Base-by-base conservation (phyloP, 2,797 vertebrate genomes). In the Chiroxiphia lanceolata region DNA sequence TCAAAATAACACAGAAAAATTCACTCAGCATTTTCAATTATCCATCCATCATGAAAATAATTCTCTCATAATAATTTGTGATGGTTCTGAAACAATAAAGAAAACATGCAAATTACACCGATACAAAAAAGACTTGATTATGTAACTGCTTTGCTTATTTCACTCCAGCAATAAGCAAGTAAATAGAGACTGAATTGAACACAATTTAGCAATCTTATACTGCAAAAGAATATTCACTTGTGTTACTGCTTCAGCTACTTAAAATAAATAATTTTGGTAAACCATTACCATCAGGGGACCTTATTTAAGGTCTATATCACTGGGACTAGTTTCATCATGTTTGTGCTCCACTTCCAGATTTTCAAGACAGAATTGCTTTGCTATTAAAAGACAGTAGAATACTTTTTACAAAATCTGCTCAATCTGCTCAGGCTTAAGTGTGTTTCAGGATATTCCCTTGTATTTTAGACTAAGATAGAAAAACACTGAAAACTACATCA, bases 41-140 rank as follows among this genome's bases (percentile, higher is more conserved):
- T 51, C 61, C 61, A 91, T 79, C 56, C 53, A 93, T 78, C 70
- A 83, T 4, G 61, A 96, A 97, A 93, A 89, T 64, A 93, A 87
- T 76, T 65, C 47, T 65, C 95, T 92, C 81, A 71, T 91, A 94
- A 97, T 76, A 79, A 91, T 93, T 82, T 95, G 67, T 93, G 82
- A 92, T 74, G 84, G 82, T 82, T 95, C 83, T 90, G 87, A 95
- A 91, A 93, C 77, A 94, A 94, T 94, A 95, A 92, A 92, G 89
- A 91, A 94, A 94, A 94, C 57, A 92, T 25, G 61, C 27, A 96
- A 94, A 96, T 95, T 80, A 92, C 31, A 93, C 34, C 33, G 21
- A 91, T 94, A 96, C 71, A 94, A 93, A 90, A 92, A 89, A 94
- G 67, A 71, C 76, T 87, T 88, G 89, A 83, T 92, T 96, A 83